Base-by-base conservation (phyloP, 1,140 invertebrate genomes). In the Megalonaias nervosa region DNA sequence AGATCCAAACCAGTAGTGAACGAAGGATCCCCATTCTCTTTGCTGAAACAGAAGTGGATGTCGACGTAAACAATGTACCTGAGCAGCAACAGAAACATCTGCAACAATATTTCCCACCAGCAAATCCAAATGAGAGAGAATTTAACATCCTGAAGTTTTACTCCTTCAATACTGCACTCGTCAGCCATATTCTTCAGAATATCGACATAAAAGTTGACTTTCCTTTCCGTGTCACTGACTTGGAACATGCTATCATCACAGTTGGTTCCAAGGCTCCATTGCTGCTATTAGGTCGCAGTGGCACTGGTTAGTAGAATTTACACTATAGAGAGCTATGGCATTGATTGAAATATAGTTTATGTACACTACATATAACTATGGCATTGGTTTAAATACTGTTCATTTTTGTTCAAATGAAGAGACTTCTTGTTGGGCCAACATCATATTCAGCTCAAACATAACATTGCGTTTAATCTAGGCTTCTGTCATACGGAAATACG, bases 121-220 rank as follows among this genome's bases (percentile, higher is more conserved):
- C 87, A 5, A 88, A 87, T 74, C 70, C 86, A 16, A 86, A 84
- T 58, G 87, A 89, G n/a, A 86, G 82, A 26, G 88, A 89, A 65
- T 89, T 85, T 74, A 86, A 89, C 77, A 88, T 89, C 72, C 80
- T 89, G 16, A 90, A 90, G 78, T 90, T 90, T 79, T 90, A 90
- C 75, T 83, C 84, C 5, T 89, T 89, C 67, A 84, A 85, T 4
- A 82, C 89, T 1, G 74, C 85, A 17, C 82, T 90, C 1, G 86
- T 90, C 6, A 84, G 78, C 56, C 82, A 85, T 58, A 74, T 84
- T 21, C 66, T 83, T 14, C 83, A 85, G 78, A 84, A 83, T 67
- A 72, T 83, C 21, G 82, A 83, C 26, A 83, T 75, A 15, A 88
- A 87, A 77, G 82, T 89, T 12, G 88, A 89, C 76, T 89, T 90